Evolutionary conservation across 30 jellyfish, hydroid and myxozoan species (phyloP).

Genomic region (Calvadosia cruxmelitensis): DNA sequence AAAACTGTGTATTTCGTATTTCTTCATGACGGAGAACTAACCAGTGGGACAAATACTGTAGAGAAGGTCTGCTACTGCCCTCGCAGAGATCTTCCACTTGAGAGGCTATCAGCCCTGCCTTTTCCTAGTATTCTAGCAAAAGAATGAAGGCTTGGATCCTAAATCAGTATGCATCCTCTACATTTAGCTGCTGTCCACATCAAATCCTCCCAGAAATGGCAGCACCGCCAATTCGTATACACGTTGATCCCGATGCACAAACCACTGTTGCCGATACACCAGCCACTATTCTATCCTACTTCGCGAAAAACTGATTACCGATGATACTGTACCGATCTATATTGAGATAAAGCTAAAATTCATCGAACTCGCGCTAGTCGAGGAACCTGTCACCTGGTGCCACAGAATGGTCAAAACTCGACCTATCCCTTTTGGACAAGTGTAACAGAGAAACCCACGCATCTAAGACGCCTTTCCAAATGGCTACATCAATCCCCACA

Average conservation of each 20-base stretch:
- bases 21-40: too few species aligned
- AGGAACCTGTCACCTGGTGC: conserved; percentile 41
- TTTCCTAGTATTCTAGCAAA: neutral
- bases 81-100: too few species aligned
- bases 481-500: conserved; percentile 3
- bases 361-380: conserved; percentile 35
- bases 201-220: conserved; percentile 32
- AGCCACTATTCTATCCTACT: conserved; percentile 12
- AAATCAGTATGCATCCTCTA: conserved; percentile 9
- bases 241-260: neutral
- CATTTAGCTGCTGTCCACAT: conserved; percentile 1
- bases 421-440: conserved; percentile 10
- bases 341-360: conserved; percentile 19
- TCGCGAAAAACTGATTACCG: conserved; percentile 17
- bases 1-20: too few species aligned
- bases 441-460: conserved; percentile 24
- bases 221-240: conserved; percentile 12
- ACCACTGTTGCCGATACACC: conserved; percentile 4
- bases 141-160: conserved; percentile 14
- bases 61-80: too few species aligned
- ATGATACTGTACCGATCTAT: too few species aligned
- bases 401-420: conserved; percentile 26
- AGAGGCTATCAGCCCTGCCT: too few species aligned
- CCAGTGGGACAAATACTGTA: too few species aligned
- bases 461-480: conserved; percentile 20